Conservation (phyloP, 2,113 vertebrate genomes). For the Chaetura pelagica region DNA sequence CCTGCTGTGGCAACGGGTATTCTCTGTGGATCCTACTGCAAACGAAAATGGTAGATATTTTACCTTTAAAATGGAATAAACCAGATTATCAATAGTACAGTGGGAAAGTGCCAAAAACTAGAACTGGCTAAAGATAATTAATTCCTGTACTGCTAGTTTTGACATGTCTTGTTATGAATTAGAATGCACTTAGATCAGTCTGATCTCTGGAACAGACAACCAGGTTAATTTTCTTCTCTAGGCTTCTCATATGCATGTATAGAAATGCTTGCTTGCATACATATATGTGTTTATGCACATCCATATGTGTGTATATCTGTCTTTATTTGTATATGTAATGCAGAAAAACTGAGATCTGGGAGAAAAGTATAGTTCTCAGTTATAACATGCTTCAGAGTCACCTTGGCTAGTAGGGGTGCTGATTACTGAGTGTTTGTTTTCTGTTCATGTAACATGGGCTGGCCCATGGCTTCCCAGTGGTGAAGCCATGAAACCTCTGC, state of each 20-base stretch:
- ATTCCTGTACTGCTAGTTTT: neutral
- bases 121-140: neutral
- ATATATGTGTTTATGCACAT: neutral
- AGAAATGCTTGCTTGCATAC: neutral
- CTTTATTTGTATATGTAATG: neutral
- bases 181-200: neutral
- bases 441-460: neutral
- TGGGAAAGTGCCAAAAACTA: neutral
- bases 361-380: neutral
- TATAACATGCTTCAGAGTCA: neutral
- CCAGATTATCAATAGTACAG: neutral
- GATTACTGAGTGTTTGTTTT: rapidly evolving
- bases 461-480: neutral
- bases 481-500: neutral
- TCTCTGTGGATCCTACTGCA: neutral
- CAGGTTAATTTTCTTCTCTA: neutral
- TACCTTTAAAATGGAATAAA: neutral
- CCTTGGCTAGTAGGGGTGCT: neutral
- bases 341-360: neutral
- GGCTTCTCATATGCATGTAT: neutral
- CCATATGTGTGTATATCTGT: neutral
- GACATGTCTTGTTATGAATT: neutral
- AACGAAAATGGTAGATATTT: neutral
- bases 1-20: neutral
- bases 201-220: neutral